phyloP scores from a whole-genome alignment of 92 coral and sea anemone genomes.

The Phenganax marumi region DNA sequence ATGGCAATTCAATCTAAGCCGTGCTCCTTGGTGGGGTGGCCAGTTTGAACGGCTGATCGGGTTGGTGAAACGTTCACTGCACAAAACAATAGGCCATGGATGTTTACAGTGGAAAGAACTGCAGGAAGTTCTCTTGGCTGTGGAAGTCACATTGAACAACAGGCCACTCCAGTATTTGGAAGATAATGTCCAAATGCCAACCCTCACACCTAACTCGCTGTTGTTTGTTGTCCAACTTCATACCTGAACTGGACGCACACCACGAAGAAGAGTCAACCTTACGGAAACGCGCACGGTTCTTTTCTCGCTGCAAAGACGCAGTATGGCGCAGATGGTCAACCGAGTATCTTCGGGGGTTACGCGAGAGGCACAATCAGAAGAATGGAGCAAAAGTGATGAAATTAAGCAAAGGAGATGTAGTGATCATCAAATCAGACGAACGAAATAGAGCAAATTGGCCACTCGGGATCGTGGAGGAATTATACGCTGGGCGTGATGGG shows the following conservation, averaged over 20 bases:
- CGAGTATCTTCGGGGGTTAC: neutral
- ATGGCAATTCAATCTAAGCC: conserved; percentile 21
- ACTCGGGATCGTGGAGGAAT: neutral
- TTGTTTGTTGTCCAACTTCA: neutral
- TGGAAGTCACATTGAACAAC: conserved; percentile 13
- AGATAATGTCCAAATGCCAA: neutral
- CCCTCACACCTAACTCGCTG: neutral
- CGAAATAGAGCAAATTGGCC: neutral
- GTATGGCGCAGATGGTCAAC: neutral
- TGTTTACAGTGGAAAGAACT: conserved; percentile 9
- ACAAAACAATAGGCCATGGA: conserved; percentile 14
- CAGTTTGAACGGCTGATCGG: conserved; percentile 18
- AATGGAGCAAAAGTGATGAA: neutral
- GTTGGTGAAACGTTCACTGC: neutral
- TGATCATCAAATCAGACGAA: neutral
- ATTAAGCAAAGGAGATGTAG: neutral
- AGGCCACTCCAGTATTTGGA: neutral
- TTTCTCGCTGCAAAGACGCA: neutral
- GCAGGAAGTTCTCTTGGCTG: neutral
- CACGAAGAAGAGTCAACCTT: neutral
- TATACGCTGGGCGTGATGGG: neutral
- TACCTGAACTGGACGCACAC: neutral
- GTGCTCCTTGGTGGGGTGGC: conserved; percentile 19
- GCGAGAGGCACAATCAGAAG: neutral
- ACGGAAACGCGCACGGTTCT: neutral